phyloP scores from a whole-genome alignment of 30 jellyfish, hydroid and myxozoan genomes.

The Cassiopea xamachana region DNA sequence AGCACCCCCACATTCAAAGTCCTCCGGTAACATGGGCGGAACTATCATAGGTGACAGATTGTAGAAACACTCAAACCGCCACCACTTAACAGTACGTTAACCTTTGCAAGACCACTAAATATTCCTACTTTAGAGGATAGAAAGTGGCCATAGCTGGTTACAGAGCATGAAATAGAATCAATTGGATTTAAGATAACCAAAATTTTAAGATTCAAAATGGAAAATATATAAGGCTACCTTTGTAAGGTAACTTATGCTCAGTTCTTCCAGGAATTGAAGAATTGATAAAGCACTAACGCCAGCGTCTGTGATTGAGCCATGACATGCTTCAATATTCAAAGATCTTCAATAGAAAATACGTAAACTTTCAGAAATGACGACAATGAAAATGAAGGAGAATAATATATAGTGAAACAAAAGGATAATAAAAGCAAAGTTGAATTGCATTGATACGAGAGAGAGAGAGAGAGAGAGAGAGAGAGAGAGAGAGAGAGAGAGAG shows the following conservation, averaged over 20 bases:
- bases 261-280: slow-evolving; percentile 49
- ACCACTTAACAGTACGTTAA: too few species aligned
- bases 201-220: background rate
- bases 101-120: too few species aligned
- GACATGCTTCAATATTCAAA: slow-evolving; percentile 81
- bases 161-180: too few species aligned
- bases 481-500: background rate
- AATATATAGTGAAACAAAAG: background rate
- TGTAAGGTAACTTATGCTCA: slow-evolving; percentile 74
- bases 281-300: slow-evolving; percentile 62
- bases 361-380: too few species aligned
- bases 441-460: too few species aligned
- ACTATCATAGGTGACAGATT: too few species aligned
- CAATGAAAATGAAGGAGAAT: background rate
- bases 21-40: too few species aligned
- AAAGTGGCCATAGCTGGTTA: too few species aligned
- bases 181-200: too few species aligned
- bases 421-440: background rate
- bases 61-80: too few species aligned
- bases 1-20: too few species aligned
- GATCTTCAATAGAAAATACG: slow-evolving; percentile 27
- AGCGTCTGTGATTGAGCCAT: slow-evolving; percentile 63
- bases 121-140: too few species aligned
- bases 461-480: background rate
- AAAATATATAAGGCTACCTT: slow-evolving; percentile 29